Evolutionary conservation across 2,113 vertebrate genomes (phyloP).

Genomic region (Zapornia atra): DNA sequence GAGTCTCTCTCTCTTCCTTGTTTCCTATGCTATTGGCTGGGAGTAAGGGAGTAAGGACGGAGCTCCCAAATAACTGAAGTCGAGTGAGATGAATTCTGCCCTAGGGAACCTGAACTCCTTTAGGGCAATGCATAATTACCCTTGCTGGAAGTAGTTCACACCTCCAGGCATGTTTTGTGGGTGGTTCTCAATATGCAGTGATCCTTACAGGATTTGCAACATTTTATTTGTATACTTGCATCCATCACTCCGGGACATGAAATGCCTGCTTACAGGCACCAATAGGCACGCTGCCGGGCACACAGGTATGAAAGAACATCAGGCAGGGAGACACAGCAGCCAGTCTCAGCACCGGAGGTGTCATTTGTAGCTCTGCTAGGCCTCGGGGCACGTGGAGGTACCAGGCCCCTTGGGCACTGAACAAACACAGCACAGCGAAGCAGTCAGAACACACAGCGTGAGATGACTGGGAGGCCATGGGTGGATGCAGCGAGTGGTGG

Average conservation of each 20-base stretch:
- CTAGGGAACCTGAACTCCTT: not conserved
- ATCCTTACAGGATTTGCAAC: not conserved
- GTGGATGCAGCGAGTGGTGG: rapidly evolving
- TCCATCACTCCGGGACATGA: not conserved
- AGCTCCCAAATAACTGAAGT: not conserved
- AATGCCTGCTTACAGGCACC: not conserved
- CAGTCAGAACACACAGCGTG: rapidly evolving
- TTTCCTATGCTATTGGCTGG: not conserved
- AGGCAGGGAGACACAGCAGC: not conserved
- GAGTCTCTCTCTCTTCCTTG: not conserved
- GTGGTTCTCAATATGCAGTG: not conserved
- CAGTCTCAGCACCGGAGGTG: not conserved
- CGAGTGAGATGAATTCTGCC: not conserved
- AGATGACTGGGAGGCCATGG: not conserved
- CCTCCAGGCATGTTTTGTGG: not conserved
- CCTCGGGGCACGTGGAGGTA: not conserved
- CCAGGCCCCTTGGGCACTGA: not conserved
- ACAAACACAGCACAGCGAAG: not conserved
- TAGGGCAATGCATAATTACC: not conserved
- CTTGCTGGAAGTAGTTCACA: not conserved
- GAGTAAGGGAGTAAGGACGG: not conserved
- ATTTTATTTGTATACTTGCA: not conserved
- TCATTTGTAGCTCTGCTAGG: not conserved
- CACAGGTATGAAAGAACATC: not conserved
- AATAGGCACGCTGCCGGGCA: not conserved